phyloP scores from a whole-genome alignment of 2,888 invertebrate genomes.

The Mythimna ferrago region DNA sequence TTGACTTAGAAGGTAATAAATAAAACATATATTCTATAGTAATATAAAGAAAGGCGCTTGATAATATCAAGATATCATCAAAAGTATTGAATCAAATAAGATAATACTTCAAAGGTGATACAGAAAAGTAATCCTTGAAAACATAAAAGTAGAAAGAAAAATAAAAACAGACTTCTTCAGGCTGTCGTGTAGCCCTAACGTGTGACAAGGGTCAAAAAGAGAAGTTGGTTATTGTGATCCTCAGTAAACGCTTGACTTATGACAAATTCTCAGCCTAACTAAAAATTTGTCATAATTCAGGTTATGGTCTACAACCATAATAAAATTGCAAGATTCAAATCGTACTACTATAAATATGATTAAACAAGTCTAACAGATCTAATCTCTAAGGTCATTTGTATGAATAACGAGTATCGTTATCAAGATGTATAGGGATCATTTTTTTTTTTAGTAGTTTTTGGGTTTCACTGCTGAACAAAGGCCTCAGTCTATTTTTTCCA shows the following conservation, averaged over 20 bases:
- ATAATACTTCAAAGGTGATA: slow-evolving; percentile 3
- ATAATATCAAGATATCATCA: background rate
- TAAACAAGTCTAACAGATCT: background rate
- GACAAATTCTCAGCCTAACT: background rate
- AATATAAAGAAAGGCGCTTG: background rate
- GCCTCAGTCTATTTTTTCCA: too few relatives aligned
- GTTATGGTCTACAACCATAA: slow-evolving; percentile 14
- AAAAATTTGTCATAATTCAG: slow-evolving; percentile 55
- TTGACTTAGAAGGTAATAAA: background rate
- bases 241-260: slow-evolving; percentile 27
- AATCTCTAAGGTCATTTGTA: background rate
- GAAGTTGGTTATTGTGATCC: slow-evolving; percentile 47
- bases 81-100: slow-evolving; percentile 5
- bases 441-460: too few relatives aligned
- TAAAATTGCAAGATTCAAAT: slow-evolving; percentile 24
- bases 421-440: background rate
- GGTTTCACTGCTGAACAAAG: too few relatives aligned
- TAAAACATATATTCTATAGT: background rate
- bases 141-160: slow-evolving; percentile 14
- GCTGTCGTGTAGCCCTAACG: slow-evolving; percentile 29
- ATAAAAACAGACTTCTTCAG: slow-evolving; percentile 28
- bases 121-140: background rate
- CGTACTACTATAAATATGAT: too few relatives aligned
- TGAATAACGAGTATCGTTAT: background rate
- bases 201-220: slow-evolving; percentile 55